phyloP scores from a whole-genome alignment of 2,888 invertebrate genomes.

The Athrips mouffetella region DNA sequence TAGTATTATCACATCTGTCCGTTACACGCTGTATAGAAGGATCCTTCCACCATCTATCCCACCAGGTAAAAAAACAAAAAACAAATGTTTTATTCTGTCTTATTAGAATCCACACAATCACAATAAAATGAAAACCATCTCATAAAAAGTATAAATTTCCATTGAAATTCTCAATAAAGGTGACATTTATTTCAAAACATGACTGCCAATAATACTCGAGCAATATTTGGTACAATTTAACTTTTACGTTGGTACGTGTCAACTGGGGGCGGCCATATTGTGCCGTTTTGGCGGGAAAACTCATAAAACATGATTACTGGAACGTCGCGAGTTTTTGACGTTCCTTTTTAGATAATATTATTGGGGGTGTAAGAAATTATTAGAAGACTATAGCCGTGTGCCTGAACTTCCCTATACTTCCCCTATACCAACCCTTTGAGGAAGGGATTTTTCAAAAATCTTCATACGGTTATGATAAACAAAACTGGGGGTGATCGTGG shows the following conservation, averaged over 20 bases:
- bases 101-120: neutral
- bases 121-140: conserved; percentile 8
- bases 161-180: conserved; percentile 17
- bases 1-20: too few relatives aligned
- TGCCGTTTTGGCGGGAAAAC: conserved; percentile 58
- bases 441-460: too few relatives aligned
- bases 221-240: conserved; percentile 46
- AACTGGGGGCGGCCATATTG: conserved; percentile 49
- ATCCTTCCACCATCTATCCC: too few relatives aligned
- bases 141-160: conserved; percentile 1
- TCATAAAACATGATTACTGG: conserved; percentile 70
- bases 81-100: neutral
- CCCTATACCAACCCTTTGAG: too few relatives aligned
- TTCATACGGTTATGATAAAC: too few relatives aligned
- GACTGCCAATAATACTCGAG: conserved; percentile 21
- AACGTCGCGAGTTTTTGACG: conserved; percentile 56
- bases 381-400: neutral
- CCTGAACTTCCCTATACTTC: too few relatives aligned
- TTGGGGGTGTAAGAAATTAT: conserved; percentile 25
- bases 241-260: conserved; percentile 60
- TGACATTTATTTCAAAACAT: conserved; percentile 22
- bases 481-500: too few relatives aligned
- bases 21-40: too few relatives aligned
- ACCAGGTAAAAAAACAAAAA: too few relatives aligned
- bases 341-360: conserved; percentile 38